These are phyloP conservation scores for Pseudoips prasinana DNA, from an alignment of 2,888 invertebrate genomes.

Conservation along the genomic window DNA sequence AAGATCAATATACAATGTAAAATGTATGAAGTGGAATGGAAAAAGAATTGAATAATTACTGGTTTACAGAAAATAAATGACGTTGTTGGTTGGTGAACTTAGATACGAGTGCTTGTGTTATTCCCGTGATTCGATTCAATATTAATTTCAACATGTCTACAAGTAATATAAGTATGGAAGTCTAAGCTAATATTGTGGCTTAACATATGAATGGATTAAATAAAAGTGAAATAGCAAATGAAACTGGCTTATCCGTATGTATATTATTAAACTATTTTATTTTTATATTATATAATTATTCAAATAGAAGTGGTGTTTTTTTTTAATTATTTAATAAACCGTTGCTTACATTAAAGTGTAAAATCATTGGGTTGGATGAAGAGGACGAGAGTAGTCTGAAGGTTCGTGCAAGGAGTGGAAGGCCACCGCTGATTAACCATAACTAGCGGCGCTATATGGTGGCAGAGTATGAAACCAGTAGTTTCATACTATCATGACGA, in stretches of 20 bases:
- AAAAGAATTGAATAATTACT: background rate
- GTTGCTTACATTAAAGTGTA: background rate
- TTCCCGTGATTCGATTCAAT: conserved; percentile 1
- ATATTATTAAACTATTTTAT: background rate
- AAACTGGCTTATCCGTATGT: conserved; percentile 1
- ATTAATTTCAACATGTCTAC: conserved; percentile 1
- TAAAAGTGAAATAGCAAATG: conserved; percentile 1
- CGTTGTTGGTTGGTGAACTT: conserved; percentile 1
- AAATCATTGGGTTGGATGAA: too few relatives aligned
- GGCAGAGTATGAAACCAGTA: too few relatives aligned
- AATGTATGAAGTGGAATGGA: background rate
- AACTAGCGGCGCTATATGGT: background rate
- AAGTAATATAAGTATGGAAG: conserved; percentile 1
- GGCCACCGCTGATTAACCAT: background rate
- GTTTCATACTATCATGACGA: too few relatives aligned
- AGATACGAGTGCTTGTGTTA: conserved; percentile 1
- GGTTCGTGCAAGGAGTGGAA: background rate
- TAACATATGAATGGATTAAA: background rate
- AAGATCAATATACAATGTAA: conserved; percentile 1
- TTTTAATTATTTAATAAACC: too few relatives aligned
- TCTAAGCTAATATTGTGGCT: background rate
- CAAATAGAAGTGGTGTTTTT: background rate
- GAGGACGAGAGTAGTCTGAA: background rate
- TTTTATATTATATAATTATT: background rate
- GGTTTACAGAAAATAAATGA: background rate